Conservation (phyloP, 2,113 vertebrate species). For the Columbina picui region DNA sequence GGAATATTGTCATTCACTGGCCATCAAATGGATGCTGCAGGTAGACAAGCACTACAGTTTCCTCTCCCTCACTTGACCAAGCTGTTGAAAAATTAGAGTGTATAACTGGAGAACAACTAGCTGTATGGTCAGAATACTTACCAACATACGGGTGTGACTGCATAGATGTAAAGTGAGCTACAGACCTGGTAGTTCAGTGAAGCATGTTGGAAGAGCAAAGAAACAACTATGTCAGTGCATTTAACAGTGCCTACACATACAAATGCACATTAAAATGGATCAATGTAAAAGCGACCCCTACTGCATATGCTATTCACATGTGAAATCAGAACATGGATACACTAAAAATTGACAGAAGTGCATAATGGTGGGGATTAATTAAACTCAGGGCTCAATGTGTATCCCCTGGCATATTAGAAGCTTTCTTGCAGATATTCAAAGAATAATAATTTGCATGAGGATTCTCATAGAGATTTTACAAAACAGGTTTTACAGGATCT, state of each 20-base stretch:
- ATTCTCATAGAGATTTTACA: not conserved
- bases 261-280: not conserved
- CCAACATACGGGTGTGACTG: fast-evolving
- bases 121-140: not conserved
- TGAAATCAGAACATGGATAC: not conserved
- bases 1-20: not conserved
- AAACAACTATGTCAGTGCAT: not conserved
- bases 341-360: not conserved
- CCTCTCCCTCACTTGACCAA: not conserved
- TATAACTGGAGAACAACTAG: not conserved
- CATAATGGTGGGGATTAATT: constrained; percentile 22
- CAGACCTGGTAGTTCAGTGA: not conserved
- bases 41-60: not conserved
- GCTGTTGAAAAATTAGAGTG: not conserved
- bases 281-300: not conserved
- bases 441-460: not conserved
- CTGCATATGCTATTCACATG: not conserved
- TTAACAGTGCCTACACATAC: not conserved
- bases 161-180: not conserved
- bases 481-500: not conserved
- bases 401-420: not conserved
- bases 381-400: not conserved
- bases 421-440: constrained; percentile 6
- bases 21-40: not conserved
- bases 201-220: fast-evolving